Percentiles rank a stretch among this genome's conserved stretches.
phyloP scores from a whole-genome alignment of 1,140 invertebrate species.

The Pinna nobilis region DNA sequence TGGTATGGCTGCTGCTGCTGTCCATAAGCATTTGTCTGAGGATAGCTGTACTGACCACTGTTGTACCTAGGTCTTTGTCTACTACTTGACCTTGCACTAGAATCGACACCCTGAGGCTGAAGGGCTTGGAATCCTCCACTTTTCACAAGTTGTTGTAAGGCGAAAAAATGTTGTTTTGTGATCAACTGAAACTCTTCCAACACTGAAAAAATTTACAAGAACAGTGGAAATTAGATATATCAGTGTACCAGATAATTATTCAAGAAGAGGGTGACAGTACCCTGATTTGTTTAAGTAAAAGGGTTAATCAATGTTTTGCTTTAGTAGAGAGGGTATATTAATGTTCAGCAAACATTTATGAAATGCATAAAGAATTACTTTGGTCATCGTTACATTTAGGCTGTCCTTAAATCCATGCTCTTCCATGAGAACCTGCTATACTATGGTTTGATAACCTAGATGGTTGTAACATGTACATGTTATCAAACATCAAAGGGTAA shows the following conservation, averaged over 20 bases:
- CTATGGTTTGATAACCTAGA: no score
- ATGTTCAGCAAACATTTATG: not conserved
- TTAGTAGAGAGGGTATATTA: no score
- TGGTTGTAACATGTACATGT: no score
- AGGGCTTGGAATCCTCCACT: slow-evolving; percentile 48
- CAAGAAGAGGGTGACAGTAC: not conserved
- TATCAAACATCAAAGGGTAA: no score
- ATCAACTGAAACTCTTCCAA: slow-evolving; percentile 63
- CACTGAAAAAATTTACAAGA: slow-evolving; percentile 46
- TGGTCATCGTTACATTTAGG: not conserved
- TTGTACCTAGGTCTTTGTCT: no score
- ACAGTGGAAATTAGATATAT: not conserved
- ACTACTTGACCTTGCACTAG: not conserved
- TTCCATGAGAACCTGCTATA: no score
- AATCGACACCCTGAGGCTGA: not conserved
- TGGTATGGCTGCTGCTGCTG: no score
- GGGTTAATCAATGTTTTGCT: no score
- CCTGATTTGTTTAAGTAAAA: no score
- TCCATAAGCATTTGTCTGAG: no score
- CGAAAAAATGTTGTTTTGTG: slow-evolving; percentile 55
- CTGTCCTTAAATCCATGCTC: no score
- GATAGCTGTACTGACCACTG: no score
- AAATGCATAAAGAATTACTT: not conserved
- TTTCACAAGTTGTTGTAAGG: slow-evolving; percentile 50
- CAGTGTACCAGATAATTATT: not conserved